Percentiles rank a stretch among this genome's conserved stretches.
Conservation (phyloP, 53 echinoderm and acorn worm species). For the Luidia sarsii region DNA sequence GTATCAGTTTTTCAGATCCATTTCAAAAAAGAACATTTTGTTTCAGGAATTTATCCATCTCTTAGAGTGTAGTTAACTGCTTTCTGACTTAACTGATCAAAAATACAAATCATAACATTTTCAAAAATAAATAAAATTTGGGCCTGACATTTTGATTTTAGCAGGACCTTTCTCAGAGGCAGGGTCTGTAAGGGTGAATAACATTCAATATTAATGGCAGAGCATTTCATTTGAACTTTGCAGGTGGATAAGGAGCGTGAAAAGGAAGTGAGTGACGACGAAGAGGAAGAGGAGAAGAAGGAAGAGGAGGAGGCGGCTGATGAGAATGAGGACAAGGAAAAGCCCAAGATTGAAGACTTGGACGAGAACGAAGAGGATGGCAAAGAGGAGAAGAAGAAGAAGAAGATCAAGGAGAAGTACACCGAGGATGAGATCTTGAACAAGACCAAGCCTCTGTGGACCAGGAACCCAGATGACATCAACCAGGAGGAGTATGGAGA, state of each 20-base stretch:
- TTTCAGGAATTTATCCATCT: too few species aligned
- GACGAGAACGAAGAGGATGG: constrained; percentile 68
- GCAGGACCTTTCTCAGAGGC: too few species aligned
- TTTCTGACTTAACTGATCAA: too few species aligned
- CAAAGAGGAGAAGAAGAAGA: constrained; percentile 57
- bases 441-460: constrained; percentile 99
- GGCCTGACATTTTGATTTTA: too few species aligned
- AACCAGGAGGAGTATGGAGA: constrained; percentile 96
- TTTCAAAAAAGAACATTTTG: too few species aligned
- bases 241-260: constrained; percentile 91
- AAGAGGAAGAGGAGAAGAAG: constrained; percentile 71
- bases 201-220: too few species aligned
- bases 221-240: too few species aligned
- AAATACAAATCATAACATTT: too few species aligned
- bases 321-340: constrained; percentile 69
- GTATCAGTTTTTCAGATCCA: too few species aligned
- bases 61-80: too few species aligned
- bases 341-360: constrained; percentile 70
- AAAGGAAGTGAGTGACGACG: constrained; percentile 89
- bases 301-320: constrained; percentile 43
- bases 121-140: too few species aligned
- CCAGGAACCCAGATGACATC: constrained; percentile 98
- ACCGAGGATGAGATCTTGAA: constrained; percentile 89
- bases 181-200: too few species aligned
- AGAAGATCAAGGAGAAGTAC: constrained; percentile 90